Evolutionary conservation across 2,888 invertebrate genomes (phyloP), one percentile per base, ranked within the genome.

Genomic region (Arrhopalites spinosus): DNA sequence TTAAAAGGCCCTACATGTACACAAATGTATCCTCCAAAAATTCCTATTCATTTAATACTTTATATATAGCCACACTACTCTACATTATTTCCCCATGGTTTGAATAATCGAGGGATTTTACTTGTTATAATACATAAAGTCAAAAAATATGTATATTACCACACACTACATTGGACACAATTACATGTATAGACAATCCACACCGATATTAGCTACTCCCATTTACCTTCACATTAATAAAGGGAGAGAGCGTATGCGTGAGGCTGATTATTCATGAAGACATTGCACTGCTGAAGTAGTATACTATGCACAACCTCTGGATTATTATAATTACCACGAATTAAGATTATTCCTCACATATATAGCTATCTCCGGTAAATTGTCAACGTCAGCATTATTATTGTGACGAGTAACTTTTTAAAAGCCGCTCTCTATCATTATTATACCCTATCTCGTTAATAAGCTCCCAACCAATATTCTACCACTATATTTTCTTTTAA

Each of bases 191-290:
- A n/a, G n/a, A 25, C 25, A 59, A 25, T 25, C 53, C 25, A 25
- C 27, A 59, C 59, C 25, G 25, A 59, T 59, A 59, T 59, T 59
- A 59, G 59, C 59, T 59, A 59, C 59, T 59, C 59, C 59, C 59
- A 59, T 59, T 59, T 59, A 25, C 59, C 25, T 59, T 59, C 59
- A 59, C 25, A 27, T 59, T 59, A 23, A 43, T 23, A 66, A 11
- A 68, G 47, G 11, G 27, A 50, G 50, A 23, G 68, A 27, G 20
- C 13, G 68, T 17, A 27, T 73, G 66, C 53, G 73, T 73, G 73
- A 50, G 64, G 36, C 36, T 73, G 73, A 73, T 73, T 73, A 73
- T 73, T 73, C 73, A 73, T 73, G 73, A 73, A 27, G n/a, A 27
- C 53, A 59, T 59, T 59, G 59, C 25, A 59, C 8, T 47, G 68